These are phyloP conservation scores for Polietes domitor DNA, from an alignment of 2,888 invertebrate genomes.

Conservation along the genomic window DNA sequence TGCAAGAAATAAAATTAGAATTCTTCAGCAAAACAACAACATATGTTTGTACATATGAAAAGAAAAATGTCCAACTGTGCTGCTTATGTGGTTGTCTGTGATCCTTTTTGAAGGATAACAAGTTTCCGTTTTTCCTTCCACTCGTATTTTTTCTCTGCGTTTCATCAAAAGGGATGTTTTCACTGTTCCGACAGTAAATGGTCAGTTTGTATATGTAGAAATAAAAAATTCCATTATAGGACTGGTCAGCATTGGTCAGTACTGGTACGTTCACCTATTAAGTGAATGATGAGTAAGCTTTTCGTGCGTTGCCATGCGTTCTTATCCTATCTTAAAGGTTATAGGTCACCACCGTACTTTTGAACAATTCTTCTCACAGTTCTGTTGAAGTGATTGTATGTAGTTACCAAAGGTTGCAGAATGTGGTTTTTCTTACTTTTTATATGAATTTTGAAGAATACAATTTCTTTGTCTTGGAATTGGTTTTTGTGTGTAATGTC, in stretches of 20 bases:
- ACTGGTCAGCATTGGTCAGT: conserved; percentile 79
- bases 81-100: conserved; percentile 34
- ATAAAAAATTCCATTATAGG: conserved; percentile 53
- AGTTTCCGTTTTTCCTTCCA: conserved; percentile 66
- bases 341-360: conserved; percentile 79
- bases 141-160: conserved; percentile 2
- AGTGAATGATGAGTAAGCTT: conserved; percentile 53
- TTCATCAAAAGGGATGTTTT: conserved; percentile 66
- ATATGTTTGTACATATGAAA: background rate
- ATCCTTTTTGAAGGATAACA: conserved; percentile 74
- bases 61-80: conserved; percentile 62
- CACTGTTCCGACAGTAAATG: conserved; percentile 59
- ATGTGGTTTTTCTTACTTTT: conserved; percentile 70
- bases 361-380: conserved; percentile 77
- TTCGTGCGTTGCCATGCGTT: conserved; percentile 43
- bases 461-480: conserved; percentile 65
- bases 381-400: conserved; percentile 52
- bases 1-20: conserved; percentile 42
- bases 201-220: conserved; percentile 56
- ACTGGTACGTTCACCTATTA: conserved; percentile 53
- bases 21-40: conserved; percentile 18
- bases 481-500: conserved; percentile 22
- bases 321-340: conserved; percentile 71
- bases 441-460: conserved; percentile 76
- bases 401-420: conserved; percentile 48